These are phyloP conservation scores for Potamarius usumacintae DNA, from an alignment of 2,113 vertebrate species.

Conservation along the genomic window DNA sequence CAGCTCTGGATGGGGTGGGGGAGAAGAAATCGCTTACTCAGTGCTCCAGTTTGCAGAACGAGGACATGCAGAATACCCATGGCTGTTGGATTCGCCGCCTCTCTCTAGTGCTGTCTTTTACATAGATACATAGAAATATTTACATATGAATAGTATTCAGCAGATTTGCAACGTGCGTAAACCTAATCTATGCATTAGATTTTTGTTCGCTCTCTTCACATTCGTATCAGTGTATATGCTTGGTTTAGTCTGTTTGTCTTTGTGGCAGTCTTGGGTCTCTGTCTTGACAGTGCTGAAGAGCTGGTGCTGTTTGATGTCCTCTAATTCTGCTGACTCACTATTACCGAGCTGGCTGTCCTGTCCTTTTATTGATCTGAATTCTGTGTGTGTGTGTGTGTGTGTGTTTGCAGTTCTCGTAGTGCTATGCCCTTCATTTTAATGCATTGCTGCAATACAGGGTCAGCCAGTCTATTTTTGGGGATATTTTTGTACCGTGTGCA, in stretches of 20 bases:
- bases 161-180: not conserved
- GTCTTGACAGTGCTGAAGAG: conserved; percentile 27
- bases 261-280: conserved; percentile 51
- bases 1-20: conserved; percentile 51
- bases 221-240: not conserved
- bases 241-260: conserved; percentile 4
- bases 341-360: conserved; percentile 35
- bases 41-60: conserved; percentile 63
- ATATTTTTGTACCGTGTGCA: conserved; percentile 17
- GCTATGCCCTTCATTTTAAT: conserved; percentile 60
- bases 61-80: conserved; percentile 58
- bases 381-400: conserved; percentile 33
- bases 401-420: conserved; percentile 31
- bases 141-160: not conserved
- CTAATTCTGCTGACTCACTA: conserved; percentile 42
- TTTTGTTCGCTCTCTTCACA: conserved; percentile 33
- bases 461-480: conserved; percentile 64
- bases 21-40: conserved; percentile 71
- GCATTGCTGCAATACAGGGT: conserved; percentile 53
- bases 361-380: conserved; percentile 36
- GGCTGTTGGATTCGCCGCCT: conserved; percentile 62
- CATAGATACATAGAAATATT: not conserved
- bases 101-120: not conserved
- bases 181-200: not conserved
- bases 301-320: conserved; percentile 40